phyloP scores from a whole-genome alignment of 2,797 vertebrate species.

The Labroides dimidiatus region DNA sequence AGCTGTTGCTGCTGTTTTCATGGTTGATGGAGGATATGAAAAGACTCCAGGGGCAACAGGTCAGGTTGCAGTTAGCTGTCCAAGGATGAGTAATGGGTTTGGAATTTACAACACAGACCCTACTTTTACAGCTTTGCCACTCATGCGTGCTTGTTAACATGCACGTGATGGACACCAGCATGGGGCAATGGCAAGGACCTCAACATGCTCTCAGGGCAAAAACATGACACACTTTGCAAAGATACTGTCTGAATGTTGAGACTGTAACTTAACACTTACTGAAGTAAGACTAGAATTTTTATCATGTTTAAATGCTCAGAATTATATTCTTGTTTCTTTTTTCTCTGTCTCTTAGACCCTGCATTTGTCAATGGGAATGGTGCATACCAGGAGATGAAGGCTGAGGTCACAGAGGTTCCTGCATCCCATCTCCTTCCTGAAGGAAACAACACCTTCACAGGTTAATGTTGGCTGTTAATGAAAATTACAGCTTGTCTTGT shows the following conservation, averaged over 20 bases:
- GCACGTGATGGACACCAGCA: conserved; percentile 24
- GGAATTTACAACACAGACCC: conserved; percentile 61
- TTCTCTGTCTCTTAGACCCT: conserved; percentile 68
- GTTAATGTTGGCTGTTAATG: conserved; percentile 44
- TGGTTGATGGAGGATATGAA: conserved; percentile 16
- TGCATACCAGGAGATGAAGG: conserved; percentile 92
- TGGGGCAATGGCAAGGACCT: not conserved
- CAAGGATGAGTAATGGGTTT: conserved; percentile 40
- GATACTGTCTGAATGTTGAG: not conserved
- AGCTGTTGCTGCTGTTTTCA: not conserved
- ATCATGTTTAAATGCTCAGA: not conserved
- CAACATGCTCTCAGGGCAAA: too few species aligned
- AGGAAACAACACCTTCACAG: conserved; percentile 51
- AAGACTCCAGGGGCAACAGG: conserved; percentile 20
- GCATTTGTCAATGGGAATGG: conserved; percentile 78
- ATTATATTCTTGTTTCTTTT: not conserved
- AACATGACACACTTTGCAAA: too few species aligned
- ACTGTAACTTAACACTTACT: not conserved
- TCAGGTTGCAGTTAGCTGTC: conserved; percentile 43
- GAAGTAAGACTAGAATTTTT: not conserved
- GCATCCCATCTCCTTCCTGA: conserved; percentile 78
- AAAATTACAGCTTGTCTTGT: too few species aligned
- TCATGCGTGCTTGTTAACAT: conserved; percentile 36
- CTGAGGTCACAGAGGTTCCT: conserved; percentile 89
- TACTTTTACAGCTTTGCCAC: conserved; percentile 53